Base-by-base conservation (phyloP, 1,140 invertebrate species). In the Penaeus chinensis region DNA sequence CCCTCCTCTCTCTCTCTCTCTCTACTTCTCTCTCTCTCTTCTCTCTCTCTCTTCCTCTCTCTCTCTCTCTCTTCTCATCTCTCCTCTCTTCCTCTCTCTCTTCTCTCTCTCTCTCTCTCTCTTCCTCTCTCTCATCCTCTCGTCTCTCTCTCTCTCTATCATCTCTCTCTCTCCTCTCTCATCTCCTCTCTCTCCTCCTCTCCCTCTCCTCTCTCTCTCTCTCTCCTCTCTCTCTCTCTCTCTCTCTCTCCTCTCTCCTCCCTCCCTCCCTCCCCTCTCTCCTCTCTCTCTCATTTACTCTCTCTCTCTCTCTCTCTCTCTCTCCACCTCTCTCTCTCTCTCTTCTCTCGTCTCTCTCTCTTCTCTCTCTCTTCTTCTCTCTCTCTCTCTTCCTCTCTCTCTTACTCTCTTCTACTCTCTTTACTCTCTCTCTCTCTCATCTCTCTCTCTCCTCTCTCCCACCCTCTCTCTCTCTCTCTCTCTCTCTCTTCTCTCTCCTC, bases 131-230 rank as follows among this genome's bases (percentile, higher is more conserved):
- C 24, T 66, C 22, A 61, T 7, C 0, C 61, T 60, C 13, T 18
- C 61, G n/a, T 79, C n/a, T 47, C 37, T 20, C 60, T 20, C 60
- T 42, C 77, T 37, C 18, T 42, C 42, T 37, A 7, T 37, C 77
- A 18, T 61, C 61, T 81, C 10, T 62, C 79, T 61, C 19, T 24
- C 79, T 81, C 42, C n/a, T 47, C 37, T 20, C 60, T 20, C 60
- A 2, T 47, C 4, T 13, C 47, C 8, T 79, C 77, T 79, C 8
- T 79, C n/a, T 79, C 77, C 5, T 11, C 47, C 8, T 42, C 77
- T 37, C 18, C n/a, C 61, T 81, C 10, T 62, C 79, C 18, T 61
- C 61, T 81, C 10, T 62, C 79, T 61, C 19, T 24, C 79, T 81
- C 18, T 81, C 79, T 32, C 32, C 32, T 32, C 32, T 32, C 32